phyloP scores from a whole-genome alignment of 92 coral and sea anemone species.

The Isaurus tuberculatus region DNA sequence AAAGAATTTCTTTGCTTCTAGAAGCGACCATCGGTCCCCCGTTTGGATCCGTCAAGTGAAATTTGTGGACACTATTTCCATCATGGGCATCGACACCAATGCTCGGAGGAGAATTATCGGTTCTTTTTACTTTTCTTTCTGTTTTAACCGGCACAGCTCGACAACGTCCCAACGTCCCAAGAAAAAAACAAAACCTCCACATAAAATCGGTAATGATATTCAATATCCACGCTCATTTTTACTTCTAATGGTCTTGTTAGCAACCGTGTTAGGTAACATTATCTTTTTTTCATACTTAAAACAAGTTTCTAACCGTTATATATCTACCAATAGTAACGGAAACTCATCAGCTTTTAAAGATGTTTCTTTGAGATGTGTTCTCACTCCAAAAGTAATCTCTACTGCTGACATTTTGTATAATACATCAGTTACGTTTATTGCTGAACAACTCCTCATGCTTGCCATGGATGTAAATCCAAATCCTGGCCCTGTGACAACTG shows the following conservation, averaged over 20 bases:
- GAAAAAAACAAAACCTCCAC: background rate
- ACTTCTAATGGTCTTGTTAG: background rate
- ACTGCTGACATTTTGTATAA: background rate
- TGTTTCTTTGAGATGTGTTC: background rate
- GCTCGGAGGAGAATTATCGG: conserved; percentile 12
- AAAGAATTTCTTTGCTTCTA: no score
- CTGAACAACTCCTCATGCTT: conserved; percentile 24
- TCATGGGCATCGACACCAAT: conserved; percentile 15
- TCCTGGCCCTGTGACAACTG: conserved; percentile 16
- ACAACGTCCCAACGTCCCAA: background rate
- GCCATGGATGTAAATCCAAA: conserved; percentile 20
- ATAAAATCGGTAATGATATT: background rate
- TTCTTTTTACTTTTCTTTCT: background rate
- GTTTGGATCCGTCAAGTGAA: conserved; percentile 15
- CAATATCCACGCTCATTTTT: conserved; percentile 9
- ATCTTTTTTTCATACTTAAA: background rate
- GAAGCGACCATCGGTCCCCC: background rate
- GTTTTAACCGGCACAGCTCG: background rate
- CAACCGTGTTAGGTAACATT: background rate
- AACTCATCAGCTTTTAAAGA: background rate
- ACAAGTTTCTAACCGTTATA: background rate
- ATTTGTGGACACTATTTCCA: conserved; percentile 9
- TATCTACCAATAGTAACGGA: background rate
- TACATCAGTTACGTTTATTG: background rate
- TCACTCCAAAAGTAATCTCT: conserved; percentile 1